phyloP scores from a whole-genome alignment of 2,113 vertebrate genomes.

The Echinops telfairi region DNA sequence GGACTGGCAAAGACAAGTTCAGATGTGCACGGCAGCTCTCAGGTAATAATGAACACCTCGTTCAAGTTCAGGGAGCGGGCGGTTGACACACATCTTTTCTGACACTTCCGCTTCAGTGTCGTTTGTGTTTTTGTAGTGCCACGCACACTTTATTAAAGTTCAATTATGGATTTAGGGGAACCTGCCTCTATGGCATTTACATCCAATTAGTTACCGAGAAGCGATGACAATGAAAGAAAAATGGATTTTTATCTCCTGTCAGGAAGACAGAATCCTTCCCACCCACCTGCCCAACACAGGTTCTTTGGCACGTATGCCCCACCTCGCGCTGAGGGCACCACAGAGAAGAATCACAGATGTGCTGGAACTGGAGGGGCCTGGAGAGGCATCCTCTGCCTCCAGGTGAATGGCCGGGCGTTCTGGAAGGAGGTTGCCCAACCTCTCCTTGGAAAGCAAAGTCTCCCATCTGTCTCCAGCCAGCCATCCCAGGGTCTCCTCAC shows the following conservation, averaged over 20 bases:
- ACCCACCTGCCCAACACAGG: conserved; percentile 74
- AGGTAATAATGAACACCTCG: conserved; percentile 41
- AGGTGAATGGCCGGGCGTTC: background rate
- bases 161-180: conserved; percentile 47
- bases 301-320: conserved; percentile 56
- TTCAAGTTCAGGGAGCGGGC: conserved; percentile 30
- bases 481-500: background rate
- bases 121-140: conserved; percentile 61
- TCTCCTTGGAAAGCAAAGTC: conserved; percentile 28
- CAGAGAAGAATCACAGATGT: conserved; percentile 42
- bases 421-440: background rate
- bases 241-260: conserved; percentile 68
- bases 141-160: conserved; percentile 62
- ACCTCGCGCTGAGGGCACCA: conserved; percentile 50
- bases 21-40: conserved; percentile 61
- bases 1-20: conserved; percentile 65
- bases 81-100: conserved; percentile 46
- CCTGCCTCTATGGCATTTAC: conserved; percentile 55
- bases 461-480: background rate
- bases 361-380: conserved; percentile 14
- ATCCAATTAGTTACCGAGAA: conserved; percentile 72
- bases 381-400: background rate
- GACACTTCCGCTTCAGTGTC: conserved; percentile 54
- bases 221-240: conserved; percentile 74
- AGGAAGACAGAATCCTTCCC: conserved; percentile 61